Percentiles rank a stretch among this genome's conserved stretches.
These are phyloP conservation scores for Hydrocynus forskahlii DNA, from an alignment of 2,797 vertebrate species.

Conservation along the genomic window DNA sequence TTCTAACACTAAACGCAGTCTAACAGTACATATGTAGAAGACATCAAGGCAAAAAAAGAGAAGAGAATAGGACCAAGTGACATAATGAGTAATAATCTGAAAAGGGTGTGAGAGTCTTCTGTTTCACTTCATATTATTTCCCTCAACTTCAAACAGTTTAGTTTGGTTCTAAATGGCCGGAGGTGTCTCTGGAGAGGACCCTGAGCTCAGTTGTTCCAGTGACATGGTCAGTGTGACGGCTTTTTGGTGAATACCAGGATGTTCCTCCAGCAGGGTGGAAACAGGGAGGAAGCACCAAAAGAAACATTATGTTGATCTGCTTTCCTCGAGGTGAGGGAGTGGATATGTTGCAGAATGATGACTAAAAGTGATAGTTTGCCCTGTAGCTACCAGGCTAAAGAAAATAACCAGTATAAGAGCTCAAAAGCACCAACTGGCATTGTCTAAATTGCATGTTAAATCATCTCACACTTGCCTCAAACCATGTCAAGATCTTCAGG, in stretches of 20 bases:
- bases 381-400: too few species aligned
- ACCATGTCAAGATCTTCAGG: too few species aligned
- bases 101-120: conserved; percentile 19
- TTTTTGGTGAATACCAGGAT: neutral
- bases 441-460: too few species aligned
- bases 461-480: too few species aligned
- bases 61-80: neutral
- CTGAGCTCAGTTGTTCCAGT: conserved; percentile 15
- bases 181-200: conserved; percentile 14
- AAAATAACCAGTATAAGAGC: too few species aligned
- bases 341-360: neutral
- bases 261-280: neutral
- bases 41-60: too few species aligned
- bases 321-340: neutral
- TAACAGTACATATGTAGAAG: too few species aligned
- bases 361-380: neutral
- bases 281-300: neutral
- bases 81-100: neutral
- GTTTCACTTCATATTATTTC: conserved; percentile 40
- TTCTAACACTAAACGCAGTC: too few species aligned
- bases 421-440: too few species aligned
- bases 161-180: conserved; percentile 1
- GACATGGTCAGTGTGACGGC: neutral
- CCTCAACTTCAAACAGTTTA: conserved; percentile 32
- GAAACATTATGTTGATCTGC: neutral